Percentiles rank a stretch among this genome's conserved stretches.
Evolutionary conservation across 2,797 vertebrate genomes (phyloP).

Genomic region (Buceros bicornis): DNA sequence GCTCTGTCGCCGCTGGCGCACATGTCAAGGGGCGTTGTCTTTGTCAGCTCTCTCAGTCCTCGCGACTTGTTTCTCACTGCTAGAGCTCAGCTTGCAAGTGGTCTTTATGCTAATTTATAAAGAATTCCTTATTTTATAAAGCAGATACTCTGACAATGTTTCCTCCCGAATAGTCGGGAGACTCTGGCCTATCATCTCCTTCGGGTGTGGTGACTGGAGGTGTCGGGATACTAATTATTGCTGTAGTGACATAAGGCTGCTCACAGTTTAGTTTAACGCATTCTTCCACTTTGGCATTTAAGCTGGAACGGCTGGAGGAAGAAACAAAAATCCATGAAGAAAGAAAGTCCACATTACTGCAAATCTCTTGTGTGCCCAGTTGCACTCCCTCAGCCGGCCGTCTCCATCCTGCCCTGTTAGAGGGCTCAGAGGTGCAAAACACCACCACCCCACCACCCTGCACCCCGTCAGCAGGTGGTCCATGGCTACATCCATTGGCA

Average conservation of each 20-base stretch:
- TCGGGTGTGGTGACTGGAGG: constrained; percentile 86
- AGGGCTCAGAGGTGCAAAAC: neutral
- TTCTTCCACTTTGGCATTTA: constrained; percentile 94
- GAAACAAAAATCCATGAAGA: constrained; percentile 54
- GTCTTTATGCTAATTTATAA: constrained; percentile 69
- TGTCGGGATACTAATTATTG: constrained; percentile 90
- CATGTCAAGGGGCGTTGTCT: constrained; percentile 44
- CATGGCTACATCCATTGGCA: fast-evolving
- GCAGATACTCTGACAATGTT: constrained; percentile 94
- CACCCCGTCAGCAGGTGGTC: neutral
- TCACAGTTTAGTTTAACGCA: constrained; percentile 93
- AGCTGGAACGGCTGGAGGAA: constrained; percentile 88
- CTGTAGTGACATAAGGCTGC: constrained; percentile 88
- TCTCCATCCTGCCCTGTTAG: neutral
- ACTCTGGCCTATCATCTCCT: constrained; percentile 85
- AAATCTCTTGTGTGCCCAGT: fast-evolving
- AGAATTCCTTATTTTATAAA: constrained; percentile 86
- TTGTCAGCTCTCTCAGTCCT: constrained; percentile 66
- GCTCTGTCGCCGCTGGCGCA: neutral
- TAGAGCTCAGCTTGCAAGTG: constrained; percentile 65
- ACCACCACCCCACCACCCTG: neutral
- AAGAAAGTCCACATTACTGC: neutral
- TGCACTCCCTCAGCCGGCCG: neutral
- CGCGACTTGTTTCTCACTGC: constrained; percentile 43
- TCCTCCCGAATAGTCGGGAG: constrained; percentile 86